Base-by-base conservation (phyloP, 2,797 vertebrate genomes). In the Netta rufina region DNA sequence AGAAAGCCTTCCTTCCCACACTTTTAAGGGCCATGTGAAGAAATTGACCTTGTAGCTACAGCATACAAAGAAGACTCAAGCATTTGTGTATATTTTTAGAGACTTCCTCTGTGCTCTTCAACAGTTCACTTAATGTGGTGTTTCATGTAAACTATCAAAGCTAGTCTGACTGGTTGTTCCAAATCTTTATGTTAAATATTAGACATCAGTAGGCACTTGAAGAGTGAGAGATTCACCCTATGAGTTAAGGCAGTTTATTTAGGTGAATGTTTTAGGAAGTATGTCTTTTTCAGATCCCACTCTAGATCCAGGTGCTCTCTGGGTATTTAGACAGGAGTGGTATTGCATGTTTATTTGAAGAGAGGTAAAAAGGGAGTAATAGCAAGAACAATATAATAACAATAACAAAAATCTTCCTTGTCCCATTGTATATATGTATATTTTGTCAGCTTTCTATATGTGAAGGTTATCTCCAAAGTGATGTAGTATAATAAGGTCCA, bases 161-260 rank as follows among this genome's bases (percentile, higher is more conserved):
- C 27, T 32, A 56, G 30, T 9, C 8, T 13, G 54, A 83, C 32
- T 18, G 2, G 2, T 33, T 72, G 11, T 65, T 65, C 8, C 45
- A 80, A 4, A 17, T 61, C 27, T 33, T 84, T 83, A 38, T 65
- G n/a, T 53, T 84, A 61, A 17, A 27, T 58, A 64, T 54, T 54
- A 64, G 36, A n/a, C 18, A 61, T 5, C 0, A 2, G 20, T 8
- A 53, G 8, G 11, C 3, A 15, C 41, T 61, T 56, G 18, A 6
- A 25, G 10, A 65, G 13, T 57, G 18, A 15, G 20, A 58, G 18
- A 51, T 57, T 83, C 36, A 60, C 12, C 9, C 7, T 36, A 12
- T 69, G 22, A 14, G 51, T 83, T 77, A 61, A 80, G 32, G 5
- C 22, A 32, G 9, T 39, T 71, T 39, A 73, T 54, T 84, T 82